These are phyloP conservation scores for Pelodytes ibericus DNA, from an alignment of 2,797 vertebrate genomes.

Conservation along the genomic window DNA sequence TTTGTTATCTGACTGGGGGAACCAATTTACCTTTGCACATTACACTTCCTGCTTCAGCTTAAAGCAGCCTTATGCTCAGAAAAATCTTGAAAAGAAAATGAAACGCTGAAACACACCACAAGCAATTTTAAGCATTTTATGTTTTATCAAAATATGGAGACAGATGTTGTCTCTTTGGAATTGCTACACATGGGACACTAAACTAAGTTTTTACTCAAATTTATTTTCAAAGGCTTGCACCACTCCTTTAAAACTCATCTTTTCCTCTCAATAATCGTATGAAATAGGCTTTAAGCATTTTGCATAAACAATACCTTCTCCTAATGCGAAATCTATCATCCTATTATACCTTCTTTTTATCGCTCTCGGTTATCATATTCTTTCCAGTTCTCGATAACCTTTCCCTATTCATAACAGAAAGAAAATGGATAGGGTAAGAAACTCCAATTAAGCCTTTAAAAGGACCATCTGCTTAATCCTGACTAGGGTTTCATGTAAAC, in stretches of 20 bases:
- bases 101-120: too few relatives aligned
- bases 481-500: constrained; percentile 86
- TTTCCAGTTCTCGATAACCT: neutral
- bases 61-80: too few relatives aligned
- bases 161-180: too few relatives aligned
- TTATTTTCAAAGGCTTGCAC: too few relatives aligned
- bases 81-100: too few relatives aligned
- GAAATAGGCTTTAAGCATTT: neutral
- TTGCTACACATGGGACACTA: too few relatives aligned
- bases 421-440: constrained; percentile 70
- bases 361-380: constrained; percentile 7
- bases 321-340: neutral
- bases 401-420: constrained; percentile 31
- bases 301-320: constrained; percentile 2
- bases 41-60: too few relatives aligned
- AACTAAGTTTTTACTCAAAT: too few relatives aligned
- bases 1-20: too few relatives aligned
- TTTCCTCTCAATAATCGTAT: neutral
- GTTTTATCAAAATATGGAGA: too few relatives aligned
- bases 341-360: neutral
- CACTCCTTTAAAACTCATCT: neutral
- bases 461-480: constrained; percentile 78
- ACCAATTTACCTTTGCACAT: too few relatives aligned
- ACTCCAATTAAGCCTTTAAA: constrained; percentile 74
- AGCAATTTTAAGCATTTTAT: too few relatives aligned